phyloP scores from a whole-genome alignment of 2,113 vertebrate genomes.

The Microtus richardsoni region DNA sequence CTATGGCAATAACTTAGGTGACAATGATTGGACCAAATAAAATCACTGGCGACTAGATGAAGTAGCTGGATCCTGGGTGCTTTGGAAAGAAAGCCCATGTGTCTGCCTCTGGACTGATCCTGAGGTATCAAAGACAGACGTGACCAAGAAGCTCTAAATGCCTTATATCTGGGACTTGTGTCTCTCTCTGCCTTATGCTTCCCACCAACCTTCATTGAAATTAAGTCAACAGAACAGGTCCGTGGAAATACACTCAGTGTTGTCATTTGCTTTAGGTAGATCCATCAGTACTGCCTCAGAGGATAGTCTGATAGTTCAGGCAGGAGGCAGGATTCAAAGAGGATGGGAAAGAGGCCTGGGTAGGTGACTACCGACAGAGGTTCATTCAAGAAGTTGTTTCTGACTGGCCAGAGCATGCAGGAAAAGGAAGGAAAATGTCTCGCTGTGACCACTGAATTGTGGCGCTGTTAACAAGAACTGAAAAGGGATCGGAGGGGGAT shows the following conservation, averaged over 20 bases:
- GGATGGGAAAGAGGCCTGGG: neutral
- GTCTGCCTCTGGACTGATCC: neutral
- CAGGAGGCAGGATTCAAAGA: neutral
- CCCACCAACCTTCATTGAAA: neutral
- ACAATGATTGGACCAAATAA: rapidly evolving
- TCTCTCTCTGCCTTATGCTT: neutral
- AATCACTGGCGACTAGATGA: neutral
- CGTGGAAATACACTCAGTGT: neutral
- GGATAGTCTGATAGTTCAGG: neutral
- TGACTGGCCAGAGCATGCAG: neutral
- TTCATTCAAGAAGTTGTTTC: neutral
- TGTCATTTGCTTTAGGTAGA: neutral
- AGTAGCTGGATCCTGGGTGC: neutral
- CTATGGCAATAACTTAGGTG: neutral
- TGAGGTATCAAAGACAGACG: neutral
- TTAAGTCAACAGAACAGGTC: neutral
- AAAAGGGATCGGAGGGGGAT: neutral
- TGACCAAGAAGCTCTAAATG: neutral
- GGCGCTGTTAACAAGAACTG: constrained; percentile 24
- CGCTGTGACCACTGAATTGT: neutral
- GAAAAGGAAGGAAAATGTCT: constrained; percentile 42
- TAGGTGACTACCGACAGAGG: neutral
- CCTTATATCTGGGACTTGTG: neutral
- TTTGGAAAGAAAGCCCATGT: neutral
- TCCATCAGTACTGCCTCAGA: neutral